These are phyloP conservation scores for Phrynocephalus versicolor DNA, from an alignment of 2,113 vertebrate genomes.

Conservation along the genomic window DNA sequence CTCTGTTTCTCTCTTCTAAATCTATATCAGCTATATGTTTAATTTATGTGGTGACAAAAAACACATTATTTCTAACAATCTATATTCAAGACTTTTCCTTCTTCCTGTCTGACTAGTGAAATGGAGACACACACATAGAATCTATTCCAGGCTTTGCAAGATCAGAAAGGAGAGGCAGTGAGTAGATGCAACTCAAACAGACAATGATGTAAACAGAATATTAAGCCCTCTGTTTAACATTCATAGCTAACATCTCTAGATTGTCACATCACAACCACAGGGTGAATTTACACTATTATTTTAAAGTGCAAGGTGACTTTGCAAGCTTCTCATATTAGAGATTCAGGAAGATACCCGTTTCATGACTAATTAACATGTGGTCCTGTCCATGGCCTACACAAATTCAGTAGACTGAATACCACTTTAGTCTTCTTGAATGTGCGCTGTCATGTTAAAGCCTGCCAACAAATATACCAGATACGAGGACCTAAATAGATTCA, in stretches of 20 bases:
- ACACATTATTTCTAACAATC: slow-evolving; percentile 8
- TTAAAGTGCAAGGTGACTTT: background rate
- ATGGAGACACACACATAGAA: background rate
- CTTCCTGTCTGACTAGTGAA: background rate
- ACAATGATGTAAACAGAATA: background rate
- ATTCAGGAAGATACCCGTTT: background rate
- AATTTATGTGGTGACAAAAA: slow-evolving; percentile 18
- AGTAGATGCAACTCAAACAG: slow-evolving; percentile 6
- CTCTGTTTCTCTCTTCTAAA: background rate
- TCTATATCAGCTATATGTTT: slow-evolving; percentile 10
- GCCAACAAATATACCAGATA: background rate
- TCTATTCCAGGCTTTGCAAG: slow-evolving; percentile 4
- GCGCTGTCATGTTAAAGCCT: background rate
- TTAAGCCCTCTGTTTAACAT: background rate
- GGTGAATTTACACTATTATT: background rate
- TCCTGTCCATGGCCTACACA: background rate
- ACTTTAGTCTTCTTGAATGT: background rate
- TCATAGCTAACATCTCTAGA: background rate
- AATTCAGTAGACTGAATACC: background rate
- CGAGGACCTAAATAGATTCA: too few species aligned
- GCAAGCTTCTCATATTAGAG: background rate
- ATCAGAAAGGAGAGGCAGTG: background rate
- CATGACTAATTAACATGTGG: background rate
- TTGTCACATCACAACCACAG: background rate
- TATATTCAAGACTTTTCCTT: background rate